Evolutionary conservation across 2,797 vertebrate species (phyloP).

Genomic region (Podarcis lilfordi): DNA sequence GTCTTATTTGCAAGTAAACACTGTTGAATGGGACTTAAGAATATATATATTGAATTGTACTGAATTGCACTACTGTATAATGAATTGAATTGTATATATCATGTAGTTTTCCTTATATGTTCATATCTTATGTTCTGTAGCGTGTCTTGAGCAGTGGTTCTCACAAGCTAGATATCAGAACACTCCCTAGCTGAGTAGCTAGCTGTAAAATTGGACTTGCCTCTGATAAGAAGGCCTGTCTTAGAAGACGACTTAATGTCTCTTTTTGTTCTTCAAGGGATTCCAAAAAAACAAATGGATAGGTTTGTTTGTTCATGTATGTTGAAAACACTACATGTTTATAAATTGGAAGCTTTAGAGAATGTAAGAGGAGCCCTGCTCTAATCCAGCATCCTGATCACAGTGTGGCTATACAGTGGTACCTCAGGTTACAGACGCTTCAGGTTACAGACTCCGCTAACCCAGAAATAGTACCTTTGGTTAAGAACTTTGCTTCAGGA

Average conservation of each 20-base stretch:
- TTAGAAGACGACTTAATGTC: background rate
- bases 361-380: background rate
- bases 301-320: too few species aligned
- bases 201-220: background rate
- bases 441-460: too few species aligned
- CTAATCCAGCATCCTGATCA: background rate
- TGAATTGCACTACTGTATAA: too few species aligned
- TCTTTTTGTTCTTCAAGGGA: background rate
- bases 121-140: background rate
- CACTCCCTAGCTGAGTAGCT: background rate
- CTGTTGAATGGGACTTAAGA: background rate
- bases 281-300: background rate
- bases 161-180: background rate
- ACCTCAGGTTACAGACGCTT: too few species aligned
- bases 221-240: background rate
- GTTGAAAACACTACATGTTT: background rate
- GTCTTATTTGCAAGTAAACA: background rate
- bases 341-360: background rate
- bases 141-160: background rate
- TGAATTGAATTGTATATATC: background rate
- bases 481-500: too few species aligned
- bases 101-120: background rate
- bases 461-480: too few species aligned
- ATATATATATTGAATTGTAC: background rate
- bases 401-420: too few species aligned